Evolutionary conservation across 2,888 invertebrate genomes (phyloP).

Genomic region (Conistra vaccinii): DNA sequence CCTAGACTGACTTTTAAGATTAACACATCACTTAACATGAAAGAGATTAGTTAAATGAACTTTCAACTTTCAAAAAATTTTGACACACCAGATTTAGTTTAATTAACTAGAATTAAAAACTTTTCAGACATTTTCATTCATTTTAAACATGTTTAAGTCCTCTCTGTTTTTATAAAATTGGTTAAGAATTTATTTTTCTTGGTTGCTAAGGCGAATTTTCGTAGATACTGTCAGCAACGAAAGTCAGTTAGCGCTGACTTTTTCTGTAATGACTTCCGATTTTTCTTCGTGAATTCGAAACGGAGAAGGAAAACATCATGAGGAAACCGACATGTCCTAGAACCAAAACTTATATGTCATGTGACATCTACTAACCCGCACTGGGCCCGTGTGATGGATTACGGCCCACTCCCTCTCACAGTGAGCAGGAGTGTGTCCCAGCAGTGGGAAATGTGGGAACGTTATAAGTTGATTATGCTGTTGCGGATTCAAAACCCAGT

Average conservation of each 20-base stretch:
- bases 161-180: constrained; percentile 1
- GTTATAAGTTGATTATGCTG: not conserved
- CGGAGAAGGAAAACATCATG: not conserved
- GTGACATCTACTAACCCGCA: not conserved
- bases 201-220: not conserved
- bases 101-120: constrained; percentile 5
- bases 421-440: no score
- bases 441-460: not conserved
- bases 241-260: not conserved
- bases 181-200: not conserved
- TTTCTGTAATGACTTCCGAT: not conserved
- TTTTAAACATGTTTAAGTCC: not conserved
- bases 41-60: constrained; percentile 11
- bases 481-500: not conserved
- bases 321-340: not conserved
- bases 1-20: constrained; percentile 6
- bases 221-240: not conserved
- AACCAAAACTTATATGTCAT: not conserved
- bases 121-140: constrained; percentile 25
- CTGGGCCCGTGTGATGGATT: no score
- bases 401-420: not conserved
- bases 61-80: not conserved
- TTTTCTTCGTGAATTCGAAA: not conserved
- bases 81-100: constrained; percentile 5
- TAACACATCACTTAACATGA: constrained; percentile 12